phyloP scores from a whole-genome alignment of 2,113 vertebrate genomes.

The Platysternon megacephalum region DNA sequence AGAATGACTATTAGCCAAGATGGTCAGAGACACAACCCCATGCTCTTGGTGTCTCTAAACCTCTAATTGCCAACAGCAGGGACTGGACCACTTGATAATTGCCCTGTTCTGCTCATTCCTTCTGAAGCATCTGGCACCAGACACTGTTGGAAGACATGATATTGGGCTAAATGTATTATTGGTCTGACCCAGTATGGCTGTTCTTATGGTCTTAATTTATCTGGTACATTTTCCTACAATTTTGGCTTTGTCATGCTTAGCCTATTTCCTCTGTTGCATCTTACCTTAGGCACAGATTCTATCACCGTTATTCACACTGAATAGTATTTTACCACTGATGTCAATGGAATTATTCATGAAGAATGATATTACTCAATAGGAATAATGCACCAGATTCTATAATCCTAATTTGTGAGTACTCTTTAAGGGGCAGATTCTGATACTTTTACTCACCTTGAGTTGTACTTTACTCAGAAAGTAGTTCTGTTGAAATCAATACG shows the following conservation, averaged over 20 bases:
- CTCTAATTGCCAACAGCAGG: not conserved
- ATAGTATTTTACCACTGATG: not conserved
- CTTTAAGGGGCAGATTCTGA: not conserved
- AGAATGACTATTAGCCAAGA: not conserved
- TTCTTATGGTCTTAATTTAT: not conserved
- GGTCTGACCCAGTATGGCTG: not conserved
- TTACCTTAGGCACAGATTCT: not conserved
- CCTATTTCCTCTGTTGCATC: not conserved
- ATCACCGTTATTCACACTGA: not conserved
- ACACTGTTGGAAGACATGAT: not conserved
- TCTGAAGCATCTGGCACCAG: not conserved
- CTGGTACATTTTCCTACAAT: not conserved
- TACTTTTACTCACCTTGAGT: not conserved
- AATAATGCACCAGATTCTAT: not conserved
- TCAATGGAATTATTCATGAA: not conserved
- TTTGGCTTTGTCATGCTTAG: not conserved
- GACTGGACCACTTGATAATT: not conserved
- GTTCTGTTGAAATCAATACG: not conserved
- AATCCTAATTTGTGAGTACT: not conserved
- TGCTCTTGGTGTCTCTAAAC: not conserved
- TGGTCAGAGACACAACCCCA: not conserved
- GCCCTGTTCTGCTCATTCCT: not conserved
- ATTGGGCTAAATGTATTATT: not conserved
- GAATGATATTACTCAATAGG: not conserved
- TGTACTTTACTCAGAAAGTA: not conserved